These are phyloP conservation scores for Cremastobaeus sp. DNA, from an alignment of 2,888 invertebrate species.

Conservation along the genomic window DNA sequence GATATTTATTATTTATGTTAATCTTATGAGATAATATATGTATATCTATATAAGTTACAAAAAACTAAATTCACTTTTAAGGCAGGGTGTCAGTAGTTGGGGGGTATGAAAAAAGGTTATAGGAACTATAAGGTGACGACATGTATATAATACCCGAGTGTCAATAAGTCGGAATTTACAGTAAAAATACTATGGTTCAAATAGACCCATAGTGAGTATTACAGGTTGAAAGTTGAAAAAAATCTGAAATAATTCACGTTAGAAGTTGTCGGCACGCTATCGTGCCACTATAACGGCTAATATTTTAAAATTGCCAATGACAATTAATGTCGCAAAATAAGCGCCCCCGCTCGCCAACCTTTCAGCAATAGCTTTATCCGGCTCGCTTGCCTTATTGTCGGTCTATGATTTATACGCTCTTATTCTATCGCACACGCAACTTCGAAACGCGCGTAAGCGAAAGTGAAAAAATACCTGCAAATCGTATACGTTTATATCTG, in stretches of 20 bases:
- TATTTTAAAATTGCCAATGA: slow-evolving; percentile 38
- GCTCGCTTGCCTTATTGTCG: slow-evolving; percentile 54
- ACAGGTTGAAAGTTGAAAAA: no score
- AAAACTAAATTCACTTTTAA: no score
- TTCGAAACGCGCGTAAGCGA: slow-evolving; percentile 48
- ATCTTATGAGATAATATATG: no score
- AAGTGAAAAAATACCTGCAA: slow-evolving; percentile 53
- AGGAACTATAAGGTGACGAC: no score
- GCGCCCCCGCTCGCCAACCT: slow-evolving; percentile 19
- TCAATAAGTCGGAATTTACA: no score
- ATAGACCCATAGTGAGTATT: no score
- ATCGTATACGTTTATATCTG: slow-evolving; percentile 16
- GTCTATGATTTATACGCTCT: slow-evolving; percentile 55
- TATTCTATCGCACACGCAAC: slow-evolving; percentile 46
- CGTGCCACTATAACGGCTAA: slow-evolving; percentile 24
- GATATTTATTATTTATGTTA: no score
- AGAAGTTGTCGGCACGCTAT: slow-evolving; percentile 27
- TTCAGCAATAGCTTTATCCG: slow-evolving; percentile 49
- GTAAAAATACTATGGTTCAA: no score
- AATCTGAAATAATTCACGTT: slow-evolving; percentile 9
- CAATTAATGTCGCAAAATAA: slow-evolving; percentile 44
- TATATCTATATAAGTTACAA: no score
- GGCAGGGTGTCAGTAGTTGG: no score
- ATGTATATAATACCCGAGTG: no score
- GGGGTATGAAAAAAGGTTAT: no score